Conservation (phyloP, 2,797 vertebrate species). For the Myotis findleyi region DNA sequence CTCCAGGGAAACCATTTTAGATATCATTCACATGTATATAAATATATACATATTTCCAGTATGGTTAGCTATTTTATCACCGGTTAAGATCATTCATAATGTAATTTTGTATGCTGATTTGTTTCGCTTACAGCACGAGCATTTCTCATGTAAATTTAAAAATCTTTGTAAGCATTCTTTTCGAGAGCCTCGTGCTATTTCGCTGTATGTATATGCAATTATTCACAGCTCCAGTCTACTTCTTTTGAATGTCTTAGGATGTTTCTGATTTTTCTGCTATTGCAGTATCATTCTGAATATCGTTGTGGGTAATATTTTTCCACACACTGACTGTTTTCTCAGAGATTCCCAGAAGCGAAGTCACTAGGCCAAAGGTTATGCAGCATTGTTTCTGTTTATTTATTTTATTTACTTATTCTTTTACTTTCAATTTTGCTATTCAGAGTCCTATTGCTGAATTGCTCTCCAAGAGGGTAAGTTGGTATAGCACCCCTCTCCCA, state of each 20-base stretch:
- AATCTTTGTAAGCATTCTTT: constrained; percentile 34
- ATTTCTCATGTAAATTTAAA: not conserved
- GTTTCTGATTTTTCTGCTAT: not conserved
- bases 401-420: not conserved
- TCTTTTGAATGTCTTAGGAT: not conserved
- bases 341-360: constrained; percentile 37
- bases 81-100: not conserved
- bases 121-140: not conserved
- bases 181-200: not conserved
- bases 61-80: not conserved
- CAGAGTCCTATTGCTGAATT: constrained; percentile 6
- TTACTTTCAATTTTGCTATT: not conserved
- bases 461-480: not conserved
- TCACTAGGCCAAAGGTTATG: not conserved
- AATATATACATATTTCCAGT: not conserved
- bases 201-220: not conserved
- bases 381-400: not conserved
- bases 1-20: constrained; percentile 41
- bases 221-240: not conserved
- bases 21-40: not conserved
- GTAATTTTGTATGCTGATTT: not conserved
- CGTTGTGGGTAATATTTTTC: not conserved
- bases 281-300: not conserved
- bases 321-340: not conserved
- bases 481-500: not conserved